Conservation (phyloP, 2,797 vertebrate species). For the Sebastes trivittatus region DNA sequence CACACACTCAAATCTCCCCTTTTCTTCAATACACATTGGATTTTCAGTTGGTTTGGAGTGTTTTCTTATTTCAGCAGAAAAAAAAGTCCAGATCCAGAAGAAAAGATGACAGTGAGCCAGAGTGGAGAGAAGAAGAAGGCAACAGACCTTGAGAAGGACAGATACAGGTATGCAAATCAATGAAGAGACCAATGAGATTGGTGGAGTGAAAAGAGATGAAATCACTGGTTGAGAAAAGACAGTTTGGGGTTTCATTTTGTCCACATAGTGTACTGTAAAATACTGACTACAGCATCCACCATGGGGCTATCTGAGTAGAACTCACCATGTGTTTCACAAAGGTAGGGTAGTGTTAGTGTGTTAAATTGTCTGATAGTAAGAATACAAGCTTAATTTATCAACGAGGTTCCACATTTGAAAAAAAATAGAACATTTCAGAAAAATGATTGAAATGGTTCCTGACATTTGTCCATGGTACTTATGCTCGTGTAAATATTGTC, state of each 20-base stretch:
- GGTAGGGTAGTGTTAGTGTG: background rate
- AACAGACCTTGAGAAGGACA: background rate
- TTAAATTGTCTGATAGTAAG: background rate
- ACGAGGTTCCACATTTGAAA: background rate
- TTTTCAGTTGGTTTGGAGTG: background rate
- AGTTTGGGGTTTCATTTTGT: background rate
- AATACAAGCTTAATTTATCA: background rate
- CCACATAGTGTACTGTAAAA: background rate
- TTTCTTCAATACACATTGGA: background rate
- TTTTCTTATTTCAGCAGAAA: background rate
- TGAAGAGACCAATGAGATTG: background rate
- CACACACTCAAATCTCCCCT: background rate
- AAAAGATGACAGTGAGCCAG: background rate
- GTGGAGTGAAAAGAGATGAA: conserved; percentile 1
- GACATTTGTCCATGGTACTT: background rate
- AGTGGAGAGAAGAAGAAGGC: background rate
- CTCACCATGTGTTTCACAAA: background rate
- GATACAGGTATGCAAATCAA: conserved; percentile 19
- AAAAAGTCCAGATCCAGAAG: background rate
- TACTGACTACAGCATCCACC: background rate
- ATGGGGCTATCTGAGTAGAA: background rate
- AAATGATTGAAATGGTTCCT: background rate
- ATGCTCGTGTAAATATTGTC: background rate
- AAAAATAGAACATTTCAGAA: background rate
- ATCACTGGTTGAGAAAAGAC: background rate